Percentiles rank a stretch among this genome's conserved stretches.
phyloP scores from a whole-genome alignment of 2,113 vertebrate species.

The Dermatemys mawii region DNA sequence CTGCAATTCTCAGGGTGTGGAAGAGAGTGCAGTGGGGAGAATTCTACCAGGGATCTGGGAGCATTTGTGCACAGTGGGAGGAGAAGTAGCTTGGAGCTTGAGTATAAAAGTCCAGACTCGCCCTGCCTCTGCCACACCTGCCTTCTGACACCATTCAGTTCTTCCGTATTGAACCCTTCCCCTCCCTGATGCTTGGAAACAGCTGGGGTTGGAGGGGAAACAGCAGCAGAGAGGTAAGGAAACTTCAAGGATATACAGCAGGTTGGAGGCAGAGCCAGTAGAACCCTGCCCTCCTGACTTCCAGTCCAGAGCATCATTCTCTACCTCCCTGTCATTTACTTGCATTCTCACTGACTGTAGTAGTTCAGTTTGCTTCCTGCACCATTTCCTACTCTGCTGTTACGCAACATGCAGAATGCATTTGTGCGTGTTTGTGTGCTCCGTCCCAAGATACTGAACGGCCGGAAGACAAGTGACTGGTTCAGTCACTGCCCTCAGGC shows the following conservation, averaged over 20 bases:
- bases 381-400: too few relatives aligned
- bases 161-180: not conserved
- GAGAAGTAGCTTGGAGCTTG: not conserved
- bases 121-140: not conserved
- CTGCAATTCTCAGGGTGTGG: not conserved
- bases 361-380: too few relatives aligned
- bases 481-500: not conserved
- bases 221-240: accelerated
- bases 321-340: not conserved
- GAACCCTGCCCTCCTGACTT: not conserved
- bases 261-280: not conserved
- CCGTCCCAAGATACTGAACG: not conserved
- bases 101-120: not conserved
- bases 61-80: not conserved
- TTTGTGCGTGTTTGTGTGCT: not conserved
- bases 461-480: not conserved
- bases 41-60: not conserved
- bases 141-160: not conserved
- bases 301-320: accelerated
- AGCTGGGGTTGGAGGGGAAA: not conserved
- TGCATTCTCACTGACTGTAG: not conserved
- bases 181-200: not conserved
- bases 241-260: not conserved
- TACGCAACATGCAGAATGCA: not conserved
- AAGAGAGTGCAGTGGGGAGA: not conserved